Conservation (phyloP, 2,797 vertebrate species). For the Rhabdophis nuchalis region DNA sequence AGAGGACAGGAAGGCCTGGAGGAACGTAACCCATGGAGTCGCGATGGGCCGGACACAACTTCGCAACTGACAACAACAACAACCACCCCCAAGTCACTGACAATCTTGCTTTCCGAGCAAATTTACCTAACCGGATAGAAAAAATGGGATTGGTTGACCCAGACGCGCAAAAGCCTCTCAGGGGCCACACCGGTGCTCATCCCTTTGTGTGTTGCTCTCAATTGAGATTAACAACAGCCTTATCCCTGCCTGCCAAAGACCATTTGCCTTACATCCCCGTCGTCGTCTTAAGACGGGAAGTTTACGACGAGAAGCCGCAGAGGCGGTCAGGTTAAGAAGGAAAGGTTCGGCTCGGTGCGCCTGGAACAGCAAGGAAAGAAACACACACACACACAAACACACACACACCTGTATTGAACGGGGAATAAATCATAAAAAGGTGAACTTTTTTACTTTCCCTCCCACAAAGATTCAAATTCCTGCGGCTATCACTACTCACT, state of each 20-base stretch:
- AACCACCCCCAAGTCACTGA: not conserved
- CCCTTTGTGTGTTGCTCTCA: conserved; percentile 62
- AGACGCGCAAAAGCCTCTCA: conserved; percentile 76
- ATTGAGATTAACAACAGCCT: conserved; percentile 72
- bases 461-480: not conserved
- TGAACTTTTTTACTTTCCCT: not conserved
- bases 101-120: conserved; percentile 69
- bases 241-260: conserved; percentile 47
- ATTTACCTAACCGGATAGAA: conserved; percentile 80
- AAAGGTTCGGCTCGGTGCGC: not conserved
- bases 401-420: not conserved
- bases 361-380: not conserved
- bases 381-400: not conserved
- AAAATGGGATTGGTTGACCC: conserved; percentile 85
- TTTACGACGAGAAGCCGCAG: conserved; percentile 15
- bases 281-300: conserved; percentile 46
- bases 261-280: not conserved
- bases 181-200: conserved; percentile 56
- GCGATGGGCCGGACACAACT: too few species aligned
- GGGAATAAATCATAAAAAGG: not conserved
- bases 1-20: too few species aligned
- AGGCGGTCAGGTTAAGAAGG: not conserved
- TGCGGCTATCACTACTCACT: not conserved
- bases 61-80: too few species aligned
- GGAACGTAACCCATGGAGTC: too few species aligned